Percentiles rank a stretch among this genome's conserved stretches.
Conservation (phyloP, 1,140 invertebrate genomes). For the Metaphire vulgaris region DNA sequence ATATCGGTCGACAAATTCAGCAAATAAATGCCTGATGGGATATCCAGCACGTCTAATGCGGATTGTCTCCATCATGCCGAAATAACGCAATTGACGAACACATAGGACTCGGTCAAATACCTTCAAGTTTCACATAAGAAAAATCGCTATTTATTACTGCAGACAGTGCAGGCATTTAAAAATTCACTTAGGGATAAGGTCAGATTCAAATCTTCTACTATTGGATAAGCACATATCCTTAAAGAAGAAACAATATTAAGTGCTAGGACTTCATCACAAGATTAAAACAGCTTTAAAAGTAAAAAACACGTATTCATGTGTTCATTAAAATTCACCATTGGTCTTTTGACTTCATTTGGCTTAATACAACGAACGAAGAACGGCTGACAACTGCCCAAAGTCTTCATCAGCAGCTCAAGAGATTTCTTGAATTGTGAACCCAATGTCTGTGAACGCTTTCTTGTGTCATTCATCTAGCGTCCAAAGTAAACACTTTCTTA, state of each 20-base stretch:
- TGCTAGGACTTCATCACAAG: too few relatives aligned
- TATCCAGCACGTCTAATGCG: conserved; percentile 92
- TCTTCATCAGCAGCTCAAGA: conserved; percentile 89
- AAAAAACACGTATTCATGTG: too few relatives aligned
- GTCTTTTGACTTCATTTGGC: conserved; percentile 94
- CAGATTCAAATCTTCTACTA: too few relatives aligned
- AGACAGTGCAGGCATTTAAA: too few relatives aligned
- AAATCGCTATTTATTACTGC: too few relatives aligned
- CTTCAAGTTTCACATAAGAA: too few relatives aligned
- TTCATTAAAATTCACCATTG: conserved; percentile 58
- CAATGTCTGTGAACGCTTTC: conserved; percentile 81
- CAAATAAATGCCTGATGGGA: conserved; percentile 88
- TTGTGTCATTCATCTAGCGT: conserved; percentile 13
- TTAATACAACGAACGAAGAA: conserved; percentile 99
- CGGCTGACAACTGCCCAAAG: conserved; percentile 85
- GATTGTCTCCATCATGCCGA: conserved; percentile 99
- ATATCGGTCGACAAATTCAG: conserved; percentile 94
- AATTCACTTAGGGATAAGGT: too few relatives aligned
- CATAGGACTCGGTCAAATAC: conserved; percentile 92
- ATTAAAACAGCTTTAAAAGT: too few relatives aligned
- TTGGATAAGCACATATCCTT: too few relatives aligned
- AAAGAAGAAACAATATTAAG: too few relatives aligned
- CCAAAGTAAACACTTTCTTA: too few relatives aligned
- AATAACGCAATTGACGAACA: conserved; percentile 91
- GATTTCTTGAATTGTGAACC: conserved; percentile 97